phyloP scores from a whole-genome alignment of 92 coral and sea anemone genomes.

The Siderastrea radians region DNA sequence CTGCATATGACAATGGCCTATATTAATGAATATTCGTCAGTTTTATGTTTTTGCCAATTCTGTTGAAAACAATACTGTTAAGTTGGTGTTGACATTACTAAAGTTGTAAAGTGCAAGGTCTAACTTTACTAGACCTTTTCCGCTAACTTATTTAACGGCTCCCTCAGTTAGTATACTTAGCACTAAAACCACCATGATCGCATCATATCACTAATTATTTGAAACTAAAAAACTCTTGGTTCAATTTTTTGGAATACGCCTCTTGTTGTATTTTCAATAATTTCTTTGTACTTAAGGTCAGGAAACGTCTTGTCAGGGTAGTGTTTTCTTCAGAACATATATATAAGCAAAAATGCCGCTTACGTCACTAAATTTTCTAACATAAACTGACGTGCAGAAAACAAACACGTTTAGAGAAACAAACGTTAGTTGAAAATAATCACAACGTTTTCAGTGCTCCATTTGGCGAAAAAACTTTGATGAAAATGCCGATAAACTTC shows the following conservation, averaged over 20 bases:
- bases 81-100: not conserved
- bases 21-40: too few relatives aligned
- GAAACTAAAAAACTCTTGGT: too few relatives aligned
- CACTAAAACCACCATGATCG: too few relatives aligned
- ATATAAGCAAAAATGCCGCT: not conserved
- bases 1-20: too few relatives aligned
- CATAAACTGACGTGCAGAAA: not conserved
- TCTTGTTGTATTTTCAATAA: too few relatives aligned
- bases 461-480: too few relatives aligned
- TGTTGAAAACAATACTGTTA: not conserved
- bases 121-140: too few relatives aligned
- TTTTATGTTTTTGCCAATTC: not conserved
- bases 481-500: not conserved
- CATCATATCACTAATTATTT: too few relatives aligned
- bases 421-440: not conserved
- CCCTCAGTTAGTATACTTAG: too few relatives aligned
- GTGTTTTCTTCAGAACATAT: not conserved
- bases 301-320: slow-evolving; percentile 15
- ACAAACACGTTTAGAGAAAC: not conserved
- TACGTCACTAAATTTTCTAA: not conserved
- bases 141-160: too few relatives aligned
- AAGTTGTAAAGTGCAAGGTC: not conserved
- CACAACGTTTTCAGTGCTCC: too few relatives aligned
- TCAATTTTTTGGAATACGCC: too few relatives aligned
- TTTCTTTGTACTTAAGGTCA: not conserved